Conservation (phyloP, 1,140 invertebrate species). For the Aethina tumida region DNA sequence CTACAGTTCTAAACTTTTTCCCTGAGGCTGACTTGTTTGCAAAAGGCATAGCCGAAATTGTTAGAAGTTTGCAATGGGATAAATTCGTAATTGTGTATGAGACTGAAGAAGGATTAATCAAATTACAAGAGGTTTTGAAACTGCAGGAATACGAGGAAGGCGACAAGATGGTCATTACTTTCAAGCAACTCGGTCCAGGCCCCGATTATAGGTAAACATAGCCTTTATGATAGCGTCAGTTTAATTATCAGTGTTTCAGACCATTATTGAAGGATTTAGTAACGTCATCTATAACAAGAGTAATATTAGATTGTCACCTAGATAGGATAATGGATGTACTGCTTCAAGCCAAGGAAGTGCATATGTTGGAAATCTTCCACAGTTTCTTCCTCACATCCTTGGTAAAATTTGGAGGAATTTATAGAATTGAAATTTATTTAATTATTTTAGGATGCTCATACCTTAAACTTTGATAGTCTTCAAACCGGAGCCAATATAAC, state of each 20-base stretch:
- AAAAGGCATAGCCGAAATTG: slow-evolving; percentile 61
- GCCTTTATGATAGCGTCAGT: slow-evolving; percentile 18
- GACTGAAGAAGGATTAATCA: slow-evolving; percentile 62
- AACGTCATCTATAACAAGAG: slow-evolving; percentile 53
- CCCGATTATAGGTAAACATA: slow-evolving; percentile 48
- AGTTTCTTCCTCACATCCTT: slow-evolving; percentile 47
- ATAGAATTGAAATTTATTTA: background rate
- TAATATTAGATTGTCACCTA: slow-evolving; percentile 68
- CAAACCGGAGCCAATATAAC: slow-evolving; percentile 63
- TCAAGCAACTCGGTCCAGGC: slow-evolving; percentile 48
- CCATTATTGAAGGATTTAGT: slow-evolving; percentile 69
- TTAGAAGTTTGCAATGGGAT: slow-evolving; percentile 66
- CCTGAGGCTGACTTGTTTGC: slow-evolving; percentile 58
- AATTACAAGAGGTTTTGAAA: slow-evolving; percentile 75
- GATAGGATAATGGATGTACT: slow-evolving; percentile 57
- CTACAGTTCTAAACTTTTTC: slow-evolving; percentile 50
- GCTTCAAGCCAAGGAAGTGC: slow-evolving; percentile 68
- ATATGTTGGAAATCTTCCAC: slow-evolving; percentile 64
- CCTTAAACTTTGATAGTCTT: slow-evolving; percentile 21
- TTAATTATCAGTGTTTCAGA: slow-evolving; percentile 32
- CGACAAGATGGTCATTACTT: slow-evolving; percentile 44
- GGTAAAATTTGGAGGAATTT: slow-evolving; percentile 17
- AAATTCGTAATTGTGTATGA: slow-evolving; percentile 79
- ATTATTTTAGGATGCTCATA: slow-evolving; percentile 29
- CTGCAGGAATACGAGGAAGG: slow-evolving; percentile 38